Conservation (phyloP, 2,797 vertebrate genomes). For the Scolopax bukidnonensis region DNA sequence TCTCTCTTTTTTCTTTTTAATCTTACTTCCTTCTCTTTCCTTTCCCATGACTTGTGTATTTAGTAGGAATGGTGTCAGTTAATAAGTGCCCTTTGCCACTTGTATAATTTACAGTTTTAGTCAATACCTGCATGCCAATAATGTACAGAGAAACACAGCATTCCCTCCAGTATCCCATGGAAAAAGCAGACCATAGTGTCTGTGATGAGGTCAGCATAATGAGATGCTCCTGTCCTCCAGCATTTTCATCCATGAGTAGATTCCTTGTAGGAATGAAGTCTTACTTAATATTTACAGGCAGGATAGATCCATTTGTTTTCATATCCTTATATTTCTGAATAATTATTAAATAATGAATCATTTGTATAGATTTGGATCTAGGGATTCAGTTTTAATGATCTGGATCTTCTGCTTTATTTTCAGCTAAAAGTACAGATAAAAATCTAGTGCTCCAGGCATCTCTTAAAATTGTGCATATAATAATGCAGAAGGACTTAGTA, state of each 20-base stretch:
- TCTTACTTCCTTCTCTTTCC: neutral
- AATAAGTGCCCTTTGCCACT: neutral
- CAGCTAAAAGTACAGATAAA: neutral
- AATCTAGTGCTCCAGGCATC: neutral
- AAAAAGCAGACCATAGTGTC: neutral
- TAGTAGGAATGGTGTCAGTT: neutral
- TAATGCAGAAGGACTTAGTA: neutral
- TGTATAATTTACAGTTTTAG: neutral
- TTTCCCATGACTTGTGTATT: neutral
- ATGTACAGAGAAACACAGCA: neutral
- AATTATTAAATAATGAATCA: neutral
- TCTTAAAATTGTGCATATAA: neutral
- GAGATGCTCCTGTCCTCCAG: neutral
- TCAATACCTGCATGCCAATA: neutral
- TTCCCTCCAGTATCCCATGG: neutral
- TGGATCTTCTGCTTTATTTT: neutral
- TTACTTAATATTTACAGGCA: neutral
- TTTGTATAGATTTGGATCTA: neutral
- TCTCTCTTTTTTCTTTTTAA: neutral
- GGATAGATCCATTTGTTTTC: neutral
- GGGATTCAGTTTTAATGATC: neutral
- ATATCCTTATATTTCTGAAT: neutral
- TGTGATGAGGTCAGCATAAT: neutral
- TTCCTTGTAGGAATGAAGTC: neutral
- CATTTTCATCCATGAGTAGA: neutral